Conservation (phyloP, 2,888 invertebrate species). For the Cantharis lateralis region DNA sequence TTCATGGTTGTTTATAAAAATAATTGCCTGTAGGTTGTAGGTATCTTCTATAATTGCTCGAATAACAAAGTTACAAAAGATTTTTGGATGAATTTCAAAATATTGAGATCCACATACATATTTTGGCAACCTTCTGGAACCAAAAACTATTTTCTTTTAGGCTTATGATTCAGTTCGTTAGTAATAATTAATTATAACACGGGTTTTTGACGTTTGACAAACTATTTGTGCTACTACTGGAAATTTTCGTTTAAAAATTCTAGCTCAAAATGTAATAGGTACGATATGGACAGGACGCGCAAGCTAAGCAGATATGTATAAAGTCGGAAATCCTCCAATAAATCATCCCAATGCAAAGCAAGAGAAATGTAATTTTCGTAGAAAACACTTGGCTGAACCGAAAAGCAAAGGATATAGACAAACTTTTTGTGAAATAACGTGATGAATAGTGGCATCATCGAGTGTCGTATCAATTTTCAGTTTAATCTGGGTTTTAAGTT, state of each 20-base stretch:
- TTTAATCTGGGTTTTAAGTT: background rate
- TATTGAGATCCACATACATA: background rate
- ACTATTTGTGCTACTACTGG: background rate
- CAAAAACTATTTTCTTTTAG: background rate
- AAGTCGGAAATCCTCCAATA: too few species aligned
- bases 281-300: too few species aligned
- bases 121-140: background rate
- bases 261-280: too few species aligned
- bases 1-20: constrained; percentile 15
- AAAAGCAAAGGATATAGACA: background rate
- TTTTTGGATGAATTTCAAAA: constrained; percentile 7
- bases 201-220: background rate
- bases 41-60: background rate
- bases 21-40: background rate
- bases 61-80: background rate
- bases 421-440: background rate
- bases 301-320: too few species aligned
- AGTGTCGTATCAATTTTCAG: background rate
- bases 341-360: too few species aligned
- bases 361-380: too few species aligned
- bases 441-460: background rate
- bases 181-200: background rate
- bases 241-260: background rate
- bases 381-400: background rate
- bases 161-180: background rate